These are phyloP conservation scores for Crotalus horridus DNA, from an alignment of 2,113 vertebrate genomes.

Conservation along the genomic window DNA sequence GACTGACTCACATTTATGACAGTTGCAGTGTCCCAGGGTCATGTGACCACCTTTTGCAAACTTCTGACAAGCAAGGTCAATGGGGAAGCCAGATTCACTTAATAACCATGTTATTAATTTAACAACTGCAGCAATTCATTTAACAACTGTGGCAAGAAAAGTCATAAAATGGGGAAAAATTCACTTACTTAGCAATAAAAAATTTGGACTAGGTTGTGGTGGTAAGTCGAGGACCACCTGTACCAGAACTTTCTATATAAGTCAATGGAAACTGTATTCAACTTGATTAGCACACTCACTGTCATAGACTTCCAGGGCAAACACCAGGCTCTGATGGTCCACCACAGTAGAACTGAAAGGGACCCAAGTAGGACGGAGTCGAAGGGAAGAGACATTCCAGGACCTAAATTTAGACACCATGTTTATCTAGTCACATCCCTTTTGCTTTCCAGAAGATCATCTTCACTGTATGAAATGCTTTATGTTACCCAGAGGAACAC, in stretches of 20 bases:
- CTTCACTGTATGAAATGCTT: not conserved
- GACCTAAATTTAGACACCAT: not conserved
- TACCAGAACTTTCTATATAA: not conserved
- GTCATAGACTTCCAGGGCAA: not conserved
- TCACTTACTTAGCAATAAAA: not conserved
- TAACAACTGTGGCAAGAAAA: not conserved
- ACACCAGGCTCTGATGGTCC: not conserved
- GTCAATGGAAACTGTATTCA: not conserved
- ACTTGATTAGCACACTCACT: slow-evolving; percentile 22
- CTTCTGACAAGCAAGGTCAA: not conserved
- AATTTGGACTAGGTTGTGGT: not conserved
- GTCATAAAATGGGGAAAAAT: not conserved
- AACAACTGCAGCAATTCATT: not conserved
- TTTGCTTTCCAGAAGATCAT: not conserved
- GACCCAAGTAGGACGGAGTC: slow-evolving; percentile 20
- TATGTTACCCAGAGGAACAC: not conserved
- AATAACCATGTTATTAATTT: not conserved
- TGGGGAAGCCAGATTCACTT: not conserved
- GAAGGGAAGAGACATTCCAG: not conserved
- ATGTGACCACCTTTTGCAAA: not conserved
- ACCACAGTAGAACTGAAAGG: not conserved
- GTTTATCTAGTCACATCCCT: fast-evolving
- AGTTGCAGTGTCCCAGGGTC: not conserved
- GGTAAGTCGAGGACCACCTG: not conserved
- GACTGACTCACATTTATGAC: not conserved